phyloP scores from a whole-genome alignment of 2,797 vertebrate species.

The Tangara arthus region DNA sequence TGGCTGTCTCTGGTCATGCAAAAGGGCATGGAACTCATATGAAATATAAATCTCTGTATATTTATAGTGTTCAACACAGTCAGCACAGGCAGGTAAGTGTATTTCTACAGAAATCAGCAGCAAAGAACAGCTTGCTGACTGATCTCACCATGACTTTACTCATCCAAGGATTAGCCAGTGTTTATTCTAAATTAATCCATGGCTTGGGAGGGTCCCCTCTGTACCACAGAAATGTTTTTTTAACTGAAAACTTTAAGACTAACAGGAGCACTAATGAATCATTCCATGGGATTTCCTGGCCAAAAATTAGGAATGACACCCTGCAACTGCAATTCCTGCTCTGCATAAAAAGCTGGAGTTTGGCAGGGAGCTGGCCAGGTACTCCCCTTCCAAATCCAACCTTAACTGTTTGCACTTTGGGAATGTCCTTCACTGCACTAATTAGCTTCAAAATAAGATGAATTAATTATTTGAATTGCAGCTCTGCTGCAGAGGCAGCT shows the following conservation, averaged over 20 bases:
- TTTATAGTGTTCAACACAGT: background rate
- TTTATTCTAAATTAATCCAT: background rate
- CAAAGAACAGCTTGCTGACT: background rate
- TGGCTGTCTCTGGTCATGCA: background rate
- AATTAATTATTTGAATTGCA: background rate
- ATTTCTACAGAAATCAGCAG: background rate
- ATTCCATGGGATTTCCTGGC: background rate
- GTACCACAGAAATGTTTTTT: background rate
- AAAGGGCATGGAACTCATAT: background rate
- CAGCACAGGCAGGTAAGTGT: background rate
- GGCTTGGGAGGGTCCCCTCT: background rate
- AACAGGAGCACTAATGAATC: background rate
- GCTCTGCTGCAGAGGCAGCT: background rate
- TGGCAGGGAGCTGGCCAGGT: background rate
- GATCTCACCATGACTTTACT: rapidly evolving
- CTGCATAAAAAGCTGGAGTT: background rate
- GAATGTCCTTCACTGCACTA: background rate
- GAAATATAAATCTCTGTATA: background rate
- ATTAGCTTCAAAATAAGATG: background rate
- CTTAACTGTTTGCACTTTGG: background rate
- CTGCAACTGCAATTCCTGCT: background rate
- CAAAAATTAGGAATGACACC: background rate
- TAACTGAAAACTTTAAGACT: background rate
- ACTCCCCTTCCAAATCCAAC: background rate
- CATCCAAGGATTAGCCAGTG: background rate